Evolutionary conservation across 2,888 invertebrate genomes (phyloP), one percentile per base, ranked within the genome.

Genomic region (Ophonus ardosiacus): DNA sequence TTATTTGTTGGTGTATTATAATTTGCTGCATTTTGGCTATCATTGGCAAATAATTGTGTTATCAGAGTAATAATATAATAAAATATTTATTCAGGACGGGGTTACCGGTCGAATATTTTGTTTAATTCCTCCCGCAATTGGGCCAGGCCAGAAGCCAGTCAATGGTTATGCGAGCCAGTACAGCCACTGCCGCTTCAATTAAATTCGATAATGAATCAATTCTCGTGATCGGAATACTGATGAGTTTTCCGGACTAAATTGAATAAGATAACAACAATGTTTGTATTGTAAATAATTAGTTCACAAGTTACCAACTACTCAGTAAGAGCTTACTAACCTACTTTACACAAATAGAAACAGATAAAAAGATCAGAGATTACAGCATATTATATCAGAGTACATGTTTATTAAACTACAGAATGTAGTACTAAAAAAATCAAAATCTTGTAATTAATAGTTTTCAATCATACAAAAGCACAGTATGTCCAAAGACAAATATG

Each of bases 251-350:
- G 57, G 31, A 24, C 78, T 59, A 61, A 79, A 79, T 79, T 79
- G 79, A 79, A 79, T 79, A 79, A 79, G 79, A 79, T 79, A 79
- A 79, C 79, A 79, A 79, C 79, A 79, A 57, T 74, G 71, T 74
- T 74, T 43, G 71, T 43, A 43, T 74, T 74, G 71, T n/a, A 68
- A 74, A 74, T 43, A 74, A 71, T 74, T 43, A 43, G 13, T 40
- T 2, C 7, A 38, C 68, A 43, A 68, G 68, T 43, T 74, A 43
- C 71, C 7, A 74, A 74, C 43, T 18, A 51, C 43, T 51, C 43
- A 51, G 4, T 13, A 51, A 51, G 43, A 51, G 13, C 8, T 51
- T 51, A 51, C 13, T 13, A 51, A 0, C 43, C 43, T 59, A 59
- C 59, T 15, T 59, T 15, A 59, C 13, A 31, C 0, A 31, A 31